Percentiles rank a stretch among this genome's conserved stretches.
Evolutionary conservation across 2,797 vertebrate species (phyloP).

Genomic region (Denticeps clupeoides): DNA sequence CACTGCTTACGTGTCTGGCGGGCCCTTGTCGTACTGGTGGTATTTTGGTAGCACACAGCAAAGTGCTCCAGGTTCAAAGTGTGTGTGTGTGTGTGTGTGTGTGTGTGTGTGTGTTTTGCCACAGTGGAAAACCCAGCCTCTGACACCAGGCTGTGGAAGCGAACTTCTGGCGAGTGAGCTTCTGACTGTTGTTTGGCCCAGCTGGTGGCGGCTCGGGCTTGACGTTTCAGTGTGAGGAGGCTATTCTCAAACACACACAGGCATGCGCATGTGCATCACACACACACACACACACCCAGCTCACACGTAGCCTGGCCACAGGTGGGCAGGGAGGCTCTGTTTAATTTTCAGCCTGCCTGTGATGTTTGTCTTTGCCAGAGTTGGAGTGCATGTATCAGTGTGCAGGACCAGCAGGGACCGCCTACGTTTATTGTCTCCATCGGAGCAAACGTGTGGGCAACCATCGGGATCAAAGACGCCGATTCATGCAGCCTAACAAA

Average conservation of each 20-base stretch:
- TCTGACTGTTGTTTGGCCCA: constrained; percentile 39
- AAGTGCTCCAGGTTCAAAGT: constrained; percentile 9
- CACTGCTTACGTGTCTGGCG: constrained; percentile 10
- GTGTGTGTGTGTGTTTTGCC: background rate
- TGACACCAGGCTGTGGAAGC: constrained; percentile 16
- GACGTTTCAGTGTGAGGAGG: constrained; percentile 25
- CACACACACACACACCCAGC: constrained; percentile 13
- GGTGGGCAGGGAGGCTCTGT: constrained; percentile 55
- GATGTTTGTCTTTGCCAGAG: constrained; percentile 30
- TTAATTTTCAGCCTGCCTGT: constrained; percentile 63
- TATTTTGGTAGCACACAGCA: constrained; percentile 17
- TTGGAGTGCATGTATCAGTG: background rate
- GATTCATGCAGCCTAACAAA: background rate
- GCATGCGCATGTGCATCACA: background rate
- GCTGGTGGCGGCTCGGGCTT: constrained; percentile 44
- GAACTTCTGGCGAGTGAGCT: constrained; percentile 24
- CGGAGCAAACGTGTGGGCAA: too few relatives aligned
- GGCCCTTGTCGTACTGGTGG: constrained; percentile 13
- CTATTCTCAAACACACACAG: constrained; percentile 28
- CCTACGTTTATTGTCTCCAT: too few relatives aligned
- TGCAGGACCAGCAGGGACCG: background rate
- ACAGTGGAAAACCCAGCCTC: background rate
- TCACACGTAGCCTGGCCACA: constrained; percentile 33
- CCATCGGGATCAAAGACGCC: background rate
- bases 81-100: background rate